Evolutionary conservation across 1,140 invertebrate genomes (phyloP).

Genomic region (Tigriopus japonicus): DNA sequence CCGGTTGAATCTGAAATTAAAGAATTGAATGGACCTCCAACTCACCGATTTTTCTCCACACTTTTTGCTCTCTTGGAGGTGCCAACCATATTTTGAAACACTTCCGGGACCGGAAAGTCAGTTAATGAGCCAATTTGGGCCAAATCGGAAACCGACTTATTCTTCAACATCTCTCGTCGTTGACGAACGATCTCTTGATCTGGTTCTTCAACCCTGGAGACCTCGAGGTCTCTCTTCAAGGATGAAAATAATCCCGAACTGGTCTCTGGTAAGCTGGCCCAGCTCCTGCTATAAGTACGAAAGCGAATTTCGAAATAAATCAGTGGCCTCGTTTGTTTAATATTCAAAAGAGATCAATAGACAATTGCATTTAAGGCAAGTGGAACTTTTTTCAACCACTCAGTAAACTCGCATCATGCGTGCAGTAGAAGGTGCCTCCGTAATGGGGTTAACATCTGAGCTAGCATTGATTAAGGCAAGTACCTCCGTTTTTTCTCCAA

Average conservation of each 20-base stretch:
- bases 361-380: too few relatives aligned
- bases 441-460: neutral
- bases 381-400: too few relatives aligned
- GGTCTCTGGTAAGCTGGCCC: neutral
- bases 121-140: neutral
- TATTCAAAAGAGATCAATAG: too few relatives aligned
- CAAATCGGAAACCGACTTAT: conserved; percentile 1
- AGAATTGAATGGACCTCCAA: too few relatives aligned
- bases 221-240: conserved; percentile 1
- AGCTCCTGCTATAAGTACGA: neutral
- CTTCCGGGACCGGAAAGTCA: neutral
- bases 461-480: neutral
- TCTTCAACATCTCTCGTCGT: neutral
- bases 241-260: neutral
- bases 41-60: neutral
- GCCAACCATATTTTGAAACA: neutral
- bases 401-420: too few relatives aligned
- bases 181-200: neutral
- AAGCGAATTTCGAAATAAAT: too few relatives aligned
- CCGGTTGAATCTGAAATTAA: too few relatives aligned
- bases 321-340: too few relatives aligned
- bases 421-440: too few relatives aligned
- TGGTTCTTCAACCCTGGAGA: neutral
- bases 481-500: conserved; percentile 6
- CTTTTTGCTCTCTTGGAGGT: neutral